These are phyloP conservation scores for Zophobas atratus DNA, from an alignment of 1,140 invertebrate species.

Conservation along the genomic window DNA sequence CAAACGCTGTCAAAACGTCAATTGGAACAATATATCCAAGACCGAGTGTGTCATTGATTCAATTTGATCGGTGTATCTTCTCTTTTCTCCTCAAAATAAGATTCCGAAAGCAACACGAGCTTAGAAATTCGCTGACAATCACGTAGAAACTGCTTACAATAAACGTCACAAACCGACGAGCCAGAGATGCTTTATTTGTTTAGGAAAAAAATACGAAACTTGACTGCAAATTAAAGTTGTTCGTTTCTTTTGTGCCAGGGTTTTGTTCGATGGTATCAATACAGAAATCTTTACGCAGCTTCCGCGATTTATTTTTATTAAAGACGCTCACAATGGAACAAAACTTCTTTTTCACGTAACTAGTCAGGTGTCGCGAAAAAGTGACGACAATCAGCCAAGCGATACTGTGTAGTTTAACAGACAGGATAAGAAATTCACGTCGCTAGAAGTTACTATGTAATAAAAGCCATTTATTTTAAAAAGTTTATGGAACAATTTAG, in stretches of 20 bases:
- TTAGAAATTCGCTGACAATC: slow-evolving; percentile 49
- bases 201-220: slow-evolving; percentile 47
- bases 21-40: slow-evolving; percentile 42
- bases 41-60: slow-evolving; percentile 45
- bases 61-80: slow-evolving; percentile 47
- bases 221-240: slow-evolving; percentile 43
- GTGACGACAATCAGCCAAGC: neutral
- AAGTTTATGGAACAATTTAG: no score
- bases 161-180: slow-evolving; percentile 49
- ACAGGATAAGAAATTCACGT: no score
- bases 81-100: slow-evolving; percentile 46
- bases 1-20: slow-evolving; percentile 42
- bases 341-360: slow-evolving; percentile 16
- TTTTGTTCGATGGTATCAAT: slow-evolving; percentile 31
- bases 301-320: slow-evolving; percentile 29
- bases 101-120: slow-evolving; percentile 45
- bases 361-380: neutral
- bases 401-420: no score
- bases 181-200: slow-evolving; percentile 49
- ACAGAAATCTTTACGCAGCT: slow-evolving; percentile 9
- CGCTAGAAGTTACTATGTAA: no score
- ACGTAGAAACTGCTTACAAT: slow-evolving; percentile 50
- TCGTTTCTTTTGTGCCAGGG: slow-evolving; percentile 24
- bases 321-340: slow-evolving; percentile 11
- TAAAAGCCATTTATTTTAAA: no score